These are phyloP conservation scores for Hyles lineata DNA, from an alignment of 2,888 invertebrate genomes.

Conservation along the genomic window DNA sequence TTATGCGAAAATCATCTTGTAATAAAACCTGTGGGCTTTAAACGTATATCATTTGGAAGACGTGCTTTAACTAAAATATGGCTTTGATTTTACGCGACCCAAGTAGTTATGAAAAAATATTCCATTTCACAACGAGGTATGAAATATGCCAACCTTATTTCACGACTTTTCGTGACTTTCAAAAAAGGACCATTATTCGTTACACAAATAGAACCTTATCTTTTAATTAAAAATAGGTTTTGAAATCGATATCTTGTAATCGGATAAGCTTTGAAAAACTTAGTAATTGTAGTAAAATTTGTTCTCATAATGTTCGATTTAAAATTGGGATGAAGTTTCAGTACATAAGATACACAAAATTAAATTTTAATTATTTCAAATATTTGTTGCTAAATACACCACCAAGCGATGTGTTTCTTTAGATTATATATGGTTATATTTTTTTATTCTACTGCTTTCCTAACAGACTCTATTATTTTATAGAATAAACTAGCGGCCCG, in stretches of 20 bases:
- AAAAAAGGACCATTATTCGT: background rate
- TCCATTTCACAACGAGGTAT: background rate
- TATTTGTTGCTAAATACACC: too few species aligned
- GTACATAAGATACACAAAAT: too few species aligned
- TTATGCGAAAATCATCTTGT: background rate
- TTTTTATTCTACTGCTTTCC: too few species aligned
- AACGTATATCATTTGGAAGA: constrained; percentile 5
- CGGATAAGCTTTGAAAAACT: background rate
- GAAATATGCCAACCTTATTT: background rate
- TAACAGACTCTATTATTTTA: too few species aligned
- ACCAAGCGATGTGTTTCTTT: too few species aligned
- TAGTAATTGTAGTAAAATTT: background rate
- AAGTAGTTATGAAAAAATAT: background rate
- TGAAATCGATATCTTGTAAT: background rate
- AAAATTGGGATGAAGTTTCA: too few species aligned
- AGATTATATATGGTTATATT: too few species aligned
- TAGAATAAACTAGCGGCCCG: too few species aligned
- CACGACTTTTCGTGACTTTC: background rate
- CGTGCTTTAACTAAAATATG: constrained; percentile 11
- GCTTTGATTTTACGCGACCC: background rate
- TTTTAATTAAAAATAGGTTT: background rate
- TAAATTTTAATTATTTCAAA: too few species aligned
- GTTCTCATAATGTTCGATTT: too few species aligned
- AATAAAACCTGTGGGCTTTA: background rate
- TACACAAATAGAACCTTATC: background rate